Percentiles rank a stretch among this genome's conserved stretches.
These are phyloP conservation scores for Caenorhabditis uteleia DNA, from an alignment of 2,888 invertebrate species.

Conservation along the genomic window DNA sequence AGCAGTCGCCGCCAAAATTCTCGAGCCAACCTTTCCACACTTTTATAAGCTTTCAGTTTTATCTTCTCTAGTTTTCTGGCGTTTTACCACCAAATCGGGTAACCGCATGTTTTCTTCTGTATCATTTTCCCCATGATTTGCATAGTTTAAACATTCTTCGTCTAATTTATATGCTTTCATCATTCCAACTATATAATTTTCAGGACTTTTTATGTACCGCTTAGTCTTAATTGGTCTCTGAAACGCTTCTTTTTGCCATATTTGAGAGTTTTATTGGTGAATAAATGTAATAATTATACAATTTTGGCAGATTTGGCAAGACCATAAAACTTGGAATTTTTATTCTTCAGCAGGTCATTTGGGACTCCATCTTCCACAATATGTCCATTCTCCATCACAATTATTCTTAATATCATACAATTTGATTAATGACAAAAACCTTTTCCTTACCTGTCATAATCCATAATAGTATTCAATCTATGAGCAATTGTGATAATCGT, in stretches of 20 bases:
- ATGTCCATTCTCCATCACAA: conserved; percentile 55
- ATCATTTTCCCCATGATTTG: no score
- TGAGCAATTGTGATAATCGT: conserved; percentile 58
- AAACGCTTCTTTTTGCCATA: no score
- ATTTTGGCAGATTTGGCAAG: conserved; percentile 56
- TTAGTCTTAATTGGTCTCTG: no score
- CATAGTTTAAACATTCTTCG: no score
- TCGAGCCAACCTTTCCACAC: conserved; percentile 31
- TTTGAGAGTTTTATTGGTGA: no score
- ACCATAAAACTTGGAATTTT: conserved; percentile 49
- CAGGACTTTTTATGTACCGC: not conserved
- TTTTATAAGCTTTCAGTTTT: conserved; percentile 12
- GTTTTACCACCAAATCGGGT: no score
- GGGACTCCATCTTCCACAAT: conserved; percentile 55
- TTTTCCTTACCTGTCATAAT: conserved; percentile 38
- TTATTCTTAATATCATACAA: conserved; percentile 37
- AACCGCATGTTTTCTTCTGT: no score
- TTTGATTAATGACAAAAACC: not conserved
- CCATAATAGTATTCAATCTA: conserved; percentile 55
- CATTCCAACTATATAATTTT: no score
- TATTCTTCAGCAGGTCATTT: conserved; percentile 47
- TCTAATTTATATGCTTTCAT: no score
- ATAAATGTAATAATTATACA: conserved; percentile 24
- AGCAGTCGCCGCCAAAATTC: conserved; percentile 31
- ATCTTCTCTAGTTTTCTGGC: not conserved